Evolutionary conservation across 1,140 invertebrate species (phyloP).

Genomic region (Eupeodes corollae): DNA sequence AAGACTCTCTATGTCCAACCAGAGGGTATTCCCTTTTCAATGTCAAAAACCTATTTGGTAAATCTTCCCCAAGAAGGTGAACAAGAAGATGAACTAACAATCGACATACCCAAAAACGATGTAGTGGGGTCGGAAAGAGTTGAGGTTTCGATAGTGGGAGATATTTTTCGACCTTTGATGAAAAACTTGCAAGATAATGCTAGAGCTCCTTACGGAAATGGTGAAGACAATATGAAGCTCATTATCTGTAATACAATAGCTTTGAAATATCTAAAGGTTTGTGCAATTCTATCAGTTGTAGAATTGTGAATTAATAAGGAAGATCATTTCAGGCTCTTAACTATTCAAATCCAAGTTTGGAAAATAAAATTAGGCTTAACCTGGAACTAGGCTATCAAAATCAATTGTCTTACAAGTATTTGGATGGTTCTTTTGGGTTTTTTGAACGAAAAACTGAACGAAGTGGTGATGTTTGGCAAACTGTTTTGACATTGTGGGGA

Average conservation of each 20-base stretch:
- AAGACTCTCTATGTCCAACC: constrained; percentile 63
- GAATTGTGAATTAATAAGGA: too few species aligned
- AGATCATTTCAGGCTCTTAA: constrained; percentile 21
- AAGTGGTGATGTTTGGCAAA: too few species aligned
- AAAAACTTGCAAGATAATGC: constrained; percentile 65
- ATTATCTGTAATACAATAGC: constrained; percentile 85
- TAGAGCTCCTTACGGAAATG: constrained; percentile 77
- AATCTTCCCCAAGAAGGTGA: constrained; percentile 60
- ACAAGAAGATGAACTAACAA: constrained; percentile 49
- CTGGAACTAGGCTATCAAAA: constrained; percentile 85
- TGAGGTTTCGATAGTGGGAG: constrained; percentile 64
- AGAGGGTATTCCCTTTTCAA: constrained; percentile 63
- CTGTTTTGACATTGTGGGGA: too few species aligned
- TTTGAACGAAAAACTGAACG: constrained; percentile 45
- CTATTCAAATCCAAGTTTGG: constrained; percentile 30
- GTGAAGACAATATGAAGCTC: constrained; percentile 90
- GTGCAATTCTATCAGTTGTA: neutral
- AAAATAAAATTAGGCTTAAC: constrained; percentile 59
- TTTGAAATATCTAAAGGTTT: constrained; percentile 54
- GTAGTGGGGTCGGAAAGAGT: constrained; percentile 61
- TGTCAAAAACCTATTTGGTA: constrained; percentile 53
- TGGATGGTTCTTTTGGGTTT: constrained; percentile 90
- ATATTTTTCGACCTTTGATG: constrained; percentile 63
- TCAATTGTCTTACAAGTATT: constrained; percentile 77
- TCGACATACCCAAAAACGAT: constrained; percentile 59